Evolutionary conservation across 2,888 invertebrate genomes (phyloP).

Genomic region (Himalopsyche tibetana): DNA sequence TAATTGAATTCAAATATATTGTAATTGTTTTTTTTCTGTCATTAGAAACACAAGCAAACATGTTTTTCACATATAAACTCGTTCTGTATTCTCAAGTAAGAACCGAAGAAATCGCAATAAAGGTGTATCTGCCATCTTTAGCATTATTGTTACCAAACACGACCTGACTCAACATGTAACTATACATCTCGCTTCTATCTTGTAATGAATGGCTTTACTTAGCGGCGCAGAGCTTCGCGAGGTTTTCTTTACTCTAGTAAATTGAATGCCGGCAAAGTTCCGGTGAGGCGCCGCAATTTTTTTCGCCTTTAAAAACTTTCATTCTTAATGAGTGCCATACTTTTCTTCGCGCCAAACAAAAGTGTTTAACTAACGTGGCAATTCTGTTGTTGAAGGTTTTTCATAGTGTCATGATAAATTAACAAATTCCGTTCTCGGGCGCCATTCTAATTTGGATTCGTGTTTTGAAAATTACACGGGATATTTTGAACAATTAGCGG

Average conservation of each 20-base stretch:
- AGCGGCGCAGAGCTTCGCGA: conserved; percentile 9
- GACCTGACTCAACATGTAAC: neutral
- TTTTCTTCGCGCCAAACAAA: conserved; percentile 18
- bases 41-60: neutral
- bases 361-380: conserved; percentile 10
- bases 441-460: neutral
- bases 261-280: conserved; percentile 30
- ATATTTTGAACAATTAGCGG: neutral
- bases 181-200: neutral
- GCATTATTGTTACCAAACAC: conserved; percentile 24
- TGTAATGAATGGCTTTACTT: conserved; percentile 22
- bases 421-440: conserved; percentile 21
- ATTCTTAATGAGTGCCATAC: conserved; percentile 22
- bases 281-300: conserved; percentile 11
- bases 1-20: too few relatives aligned
- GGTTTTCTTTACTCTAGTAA: conserved; percentile 20
- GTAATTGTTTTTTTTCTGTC: neutral
- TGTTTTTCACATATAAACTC: neutral
- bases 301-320: conserved; percentile 7
- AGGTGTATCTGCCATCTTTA: conserved; percentile 13
- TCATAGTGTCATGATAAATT: conserved; percentile 27
- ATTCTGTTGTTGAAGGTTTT: conserved; percentile 27
- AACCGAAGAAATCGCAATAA: neutral
- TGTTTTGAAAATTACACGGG: neutral
- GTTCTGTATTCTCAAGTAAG: neutral